Evolutionary conservation across 2,888 invertebrate species (phyloP).

Genomic region (Hirtodrosophila alboralis): DNA sequence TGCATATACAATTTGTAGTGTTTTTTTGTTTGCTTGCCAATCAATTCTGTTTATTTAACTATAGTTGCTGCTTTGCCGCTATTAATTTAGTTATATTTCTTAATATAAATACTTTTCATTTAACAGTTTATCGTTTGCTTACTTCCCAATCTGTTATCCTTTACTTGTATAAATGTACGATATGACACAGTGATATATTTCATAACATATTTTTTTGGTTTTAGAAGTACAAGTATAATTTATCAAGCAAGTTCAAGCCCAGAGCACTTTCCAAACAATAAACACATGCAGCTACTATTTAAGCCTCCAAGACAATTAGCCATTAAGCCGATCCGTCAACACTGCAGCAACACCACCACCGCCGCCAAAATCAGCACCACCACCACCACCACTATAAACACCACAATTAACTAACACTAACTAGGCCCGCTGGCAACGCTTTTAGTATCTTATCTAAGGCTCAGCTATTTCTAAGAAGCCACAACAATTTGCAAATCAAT

Average conservation of each 20-base stretch:
- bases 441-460: constrained; percentile 55
- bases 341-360: constrained; percentile 11
- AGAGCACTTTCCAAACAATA: constrained; percentile 66
- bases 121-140: constrained; percentile 35
- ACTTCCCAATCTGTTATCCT: constrained; percentile 40
- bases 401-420: constrained; percentile 55
- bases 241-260: constrained; percentile 82
- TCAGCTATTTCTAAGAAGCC: constrained; percentile 74
- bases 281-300: constrained; percentile 42
- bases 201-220: constrained; percentile 53
- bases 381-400: constrained; percentile 21
- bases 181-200: constrained; percentile 84
- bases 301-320: constrained; percentile 14
- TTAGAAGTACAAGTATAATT: constrained; percentile 54
- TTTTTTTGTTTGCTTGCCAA: constrained; percentile 64
- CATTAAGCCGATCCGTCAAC: constrained; percentile 23
- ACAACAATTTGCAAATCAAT: constrained; percentile 71
- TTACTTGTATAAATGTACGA: constrained; percentile 83
- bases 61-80: constrained; percentile 74
- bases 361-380: constrained; percentile 5
- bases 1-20: constrained; percentile 75
- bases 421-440: constrained; percentile 46
- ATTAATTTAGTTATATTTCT: constrained; percentile 61
- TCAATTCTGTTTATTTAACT: constrained; percentile 55
- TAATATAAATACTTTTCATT: constrained; percentile 50